Conservation (phyloP, 2,888 invertebrate species). For the Junonia oenone region DNA sequence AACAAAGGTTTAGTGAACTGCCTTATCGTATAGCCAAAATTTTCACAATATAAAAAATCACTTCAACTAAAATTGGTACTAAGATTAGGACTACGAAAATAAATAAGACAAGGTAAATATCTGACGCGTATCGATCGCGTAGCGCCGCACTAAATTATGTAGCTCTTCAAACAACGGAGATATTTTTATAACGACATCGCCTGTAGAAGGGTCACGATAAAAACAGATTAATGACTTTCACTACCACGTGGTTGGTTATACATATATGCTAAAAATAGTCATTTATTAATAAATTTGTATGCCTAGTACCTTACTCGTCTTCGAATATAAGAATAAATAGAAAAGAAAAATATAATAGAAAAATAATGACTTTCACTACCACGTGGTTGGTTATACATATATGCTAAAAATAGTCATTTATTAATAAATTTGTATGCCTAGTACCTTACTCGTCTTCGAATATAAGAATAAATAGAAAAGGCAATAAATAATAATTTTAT, state of each 20-base stretch:
- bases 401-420: neutral
- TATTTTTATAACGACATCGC: slow-evolving; percentile 58
- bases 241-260: slow-evolving; percentile 28
- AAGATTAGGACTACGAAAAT: slow-evolving; percentile 11
- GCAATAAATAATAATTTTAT: too few relatives aligned
- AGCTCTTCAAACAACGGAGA: slow-evolving; percentile 44
- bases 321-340: neutral
- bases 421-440: too few relatives aligned
- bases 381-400: slow-evolving; percentile 5
- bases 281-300: slow-evolving; percentile 6
- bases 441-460: too few relatives aligned
- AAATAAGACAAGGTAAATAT: slow-evolving; percentile 30
- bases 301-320: too few relatives aligned
- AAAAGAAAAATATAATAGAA: slow-evolving; percentile 43
- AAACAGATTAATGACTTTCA: slow-evolving; percentile 45
- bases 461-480: neutral
- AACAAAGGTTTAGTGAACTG: too few relatives aligned
- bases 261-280: neutral
- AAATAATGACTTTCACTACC: slow-evolving; percentile 41
- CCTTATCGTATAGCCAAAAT: too few relatives aligned
- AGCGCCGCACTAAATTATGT: slow-evolving; percentile 57
- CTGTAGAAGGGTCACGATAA: slow-evolving; percentile 43
- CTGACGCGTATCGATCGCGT: slow-evolving; percentile 52
- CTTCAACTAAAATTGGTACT: neutral
- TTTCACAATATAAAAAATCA: too few relatives aligned